Percentiles rank a stretch among this genome's conserved stretches.
These are phyloP conservation scores for Ceratitis capitata DNA, from an alignment of 1,140 invertebrate genomes.

Conservation along the genomic window DNA sequence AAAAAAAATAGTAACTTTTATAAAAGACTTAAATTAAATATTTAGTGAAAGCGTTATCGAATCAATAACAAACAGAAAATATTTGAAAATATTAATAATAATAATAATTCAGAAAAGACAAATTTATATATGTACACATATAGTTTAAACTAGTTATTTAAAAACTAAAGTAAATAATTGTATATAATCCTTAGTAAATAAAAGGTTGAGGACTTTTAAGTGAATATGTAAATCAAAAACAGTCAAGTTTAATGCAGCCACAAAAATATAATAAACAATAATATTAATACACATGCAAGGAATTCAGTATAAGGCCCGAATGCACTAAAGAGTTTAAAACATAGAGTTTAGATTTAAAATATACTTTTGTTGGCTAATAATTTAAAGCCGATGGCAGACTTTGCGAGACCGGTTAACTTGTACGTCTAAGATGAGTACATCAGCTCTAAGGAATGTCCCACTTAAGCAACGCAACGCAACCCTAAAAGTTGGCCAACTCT, in stretches of 20 bases:
- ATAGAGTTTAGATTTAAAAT: not conserved
- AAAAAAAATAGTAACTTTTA: no score
- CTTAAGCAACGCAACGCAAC: no score
- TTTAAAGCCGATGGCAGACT: not conserved
- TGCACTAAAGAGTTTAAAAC: not conserved
- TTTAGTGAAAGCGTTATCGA: conserved; percentile 3
- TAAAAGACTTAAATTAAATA: not conserved
- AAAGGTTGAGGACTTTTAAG: not conserved
- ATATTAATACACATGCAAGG: not conserved
- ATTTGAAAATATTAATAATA: no score
- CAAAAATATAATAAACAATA: not conserved
- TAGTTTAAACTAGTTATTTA: not conserved
- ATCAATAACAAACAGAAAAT: not conserved
- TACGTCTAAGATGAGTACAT: no score
- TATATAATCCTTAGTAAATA: conserved; percentile 11
- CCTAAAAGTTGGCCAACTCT: no score
- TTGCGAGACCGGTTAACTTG: no score
- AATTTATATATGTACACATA: not conserved
- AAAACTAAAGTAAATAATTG: not conserved
- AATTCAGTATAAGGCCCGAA: no score
- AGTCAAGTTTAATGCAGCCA: not conserved
- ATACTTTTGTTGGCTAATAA: not conserved
- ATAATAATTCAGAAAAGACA: conserved; percentile 6
- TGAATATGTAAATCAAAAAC: not conserved
- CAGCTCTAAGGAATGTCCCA: no score